Conservation (phyloP, 2,797 vertebrate genomes). For the Silurus lanzhouensis region DNA sequence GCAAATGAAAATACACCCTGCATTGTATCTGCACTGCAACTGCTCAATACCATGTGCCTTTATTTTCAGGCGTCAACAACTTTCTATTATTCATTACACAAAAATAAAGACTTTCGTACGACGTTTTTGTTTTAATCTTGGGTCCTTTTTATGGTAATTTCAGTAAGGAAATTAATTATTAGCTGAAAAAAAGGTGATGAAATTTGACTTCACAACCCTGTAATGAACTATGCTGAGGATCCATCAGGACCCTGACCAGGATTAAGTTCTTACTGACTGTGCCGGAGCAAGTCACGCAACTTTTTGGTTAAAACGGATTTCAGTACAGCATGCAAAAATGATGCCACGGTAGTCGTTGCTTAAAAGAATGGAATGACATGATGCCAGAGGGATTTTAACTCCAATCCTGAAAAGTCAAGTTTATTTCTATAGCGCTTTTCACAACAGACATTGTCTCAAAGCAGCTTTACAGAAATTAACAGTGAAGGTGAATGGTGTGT, state of each 20-base stretch:
- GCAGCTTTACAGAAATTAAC: no score
- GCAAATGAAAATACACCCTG: neutral
- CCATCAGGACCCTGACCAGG: neutral
- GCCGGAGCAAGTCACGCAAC: neutral
- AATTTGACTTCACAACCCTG: neutral
- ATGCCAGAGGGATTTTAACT: neutral
- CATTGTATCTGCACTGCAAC: neutral
- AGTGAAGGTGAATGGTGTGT: no score
- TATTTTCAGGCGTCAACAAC: neutral
- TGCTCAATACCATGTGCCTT: neutral
- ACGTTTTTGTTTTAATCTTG: neutral
- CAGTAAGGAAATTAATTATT: neutral
- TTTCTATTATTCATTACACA: neutral
- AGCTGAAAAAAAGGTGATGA: neutral
- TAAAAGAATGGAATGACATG: neutral
- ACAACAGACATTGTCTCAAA: no score
- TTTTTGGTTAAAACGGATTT: neutral
- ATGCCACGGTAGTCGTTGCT: neutral
- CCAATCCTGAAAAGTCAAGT: neutral
- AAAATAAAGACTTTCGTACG: constrained; percentile 32
- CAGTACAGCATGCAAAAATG: no score
- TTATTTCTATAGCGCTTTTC: no score
- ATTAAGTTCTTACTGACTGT: neutral
- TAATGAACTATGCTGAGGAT: neutral
- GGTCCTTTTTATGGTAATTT: neutral